Evolutionary conservation across 2,113 vertebrate genomes (phyloP).

Genomic region (Chionomys nivalis): DNA sequence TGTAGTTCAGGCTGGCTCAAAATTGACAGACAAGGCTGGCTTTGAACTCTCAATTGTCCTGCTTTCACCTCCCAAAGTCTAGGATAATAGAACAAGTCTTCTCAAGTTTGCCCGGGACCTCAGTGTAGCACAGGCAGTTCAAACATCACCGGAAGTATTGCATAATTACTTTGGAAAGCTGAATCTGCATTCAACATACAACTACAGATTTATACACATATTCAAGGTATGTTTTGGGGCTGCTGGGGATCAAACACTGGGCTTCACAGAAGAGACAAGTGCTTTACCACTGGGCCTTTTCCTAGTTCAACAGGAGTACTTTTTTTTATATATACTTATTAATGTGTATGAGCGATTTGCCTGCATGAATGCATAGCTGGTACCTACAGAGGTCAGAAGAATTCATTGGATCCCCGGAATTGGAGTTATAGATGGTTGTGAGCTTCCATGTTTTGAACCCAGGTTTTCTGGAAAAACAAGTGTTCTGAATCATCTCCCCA

Average conservation of each 20-base stretch:
- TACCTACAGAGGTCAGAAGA: not conserved
- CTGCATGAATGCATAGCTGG: not conserved
- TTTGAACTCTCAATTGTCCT: not conserved
- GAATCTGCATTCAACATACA: not conserved
- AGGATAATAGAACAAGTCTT: no score
- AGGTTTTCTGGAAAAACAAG: not conserved
- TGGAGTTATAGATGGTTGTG: not conserved
- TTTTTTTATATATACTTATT: not conserved
- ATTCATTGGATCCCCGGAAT: not conserved
- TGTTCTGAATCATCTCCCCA: not conserved
- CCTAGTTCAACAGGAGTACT: not conserved
- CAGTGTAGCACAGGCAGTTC: not conserved
- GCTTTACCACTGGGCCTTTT: not conserved
- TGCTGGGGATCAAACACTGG: not conserved
- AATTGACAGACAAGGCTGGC: not conserved
- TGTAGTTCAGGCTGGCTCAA: not conserved
- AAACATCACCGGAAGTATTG: not conserved
- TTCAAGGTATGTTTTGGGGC: not conserved
- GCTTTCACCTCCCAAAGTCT: not conserved
- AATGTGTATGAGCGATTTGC: not conserved
- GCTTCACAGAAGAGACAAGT: not conserved
- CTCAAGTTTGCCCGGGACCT: not conserved
- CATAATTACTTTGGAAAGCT: not conserved
- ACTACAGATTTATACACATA: not conserved
- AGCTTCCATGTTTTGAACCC: not conserved